phyloP scores from a whole-genome alignment of 2,797 vertebrate species.

The Heterohyrax brucei region DNA sequence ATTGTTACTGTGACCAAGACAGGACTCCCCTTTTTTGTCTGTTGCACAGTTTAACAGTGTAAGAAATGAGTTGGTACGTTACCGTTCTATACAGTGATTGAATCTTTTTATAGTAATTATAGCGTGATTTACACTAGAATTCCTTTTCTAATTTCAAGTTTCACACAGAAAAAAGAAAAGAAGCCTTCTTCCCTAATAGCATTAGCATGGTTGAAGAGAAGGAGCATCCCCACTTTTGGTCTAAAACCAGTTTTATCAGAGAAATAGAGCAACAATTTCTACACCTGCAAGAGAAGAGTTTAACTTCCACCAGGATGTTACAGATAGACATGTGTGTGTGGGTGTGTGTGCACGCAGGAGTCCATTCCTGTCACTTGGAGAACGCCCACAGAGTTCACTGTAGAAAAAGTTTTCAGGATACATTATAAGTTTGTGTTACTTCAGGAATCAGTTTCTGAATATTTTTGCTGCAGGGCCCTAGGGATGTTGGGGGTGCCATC shows the following conservation, averaged over 20 bases:
- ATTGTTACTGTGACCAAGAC: slow-evolving; percentile 87
- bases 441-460: slow-evolving; percentile 92
- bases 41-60: slow-evolving; percentile 99
- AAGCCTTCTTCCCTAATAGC: slow-evolving; percentile 94
- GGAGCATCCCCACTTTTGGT: slow-evolving; percentile 93
- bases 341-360: slow-evolving; percentile 92
- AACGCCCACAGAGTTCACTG: slow-evolving; percentile 96
- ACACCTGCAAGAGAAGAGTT: slow-evolving; percentile 95
- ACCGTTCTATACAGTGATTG: slow-evolving; percentile 99
- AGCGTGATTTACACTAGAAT: slow-evolving; percentile 99
- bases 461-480: slow-evolving; percentile 78
- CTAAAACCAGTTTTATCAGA: slow-evolving; percentile 95
- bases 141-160: slow-evolving; percentile 98
- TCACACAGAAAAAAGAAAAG: slow-evolving; percentile 94
- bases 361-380: slow-evolving; percentile 96
- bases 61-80: slow-evolving; percentile 97
- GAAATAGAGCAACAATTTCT: slow-evolving; percentile 96
- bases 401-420: slow-evolving; percentile 94
- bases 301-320: slow-evolving; percentile 92
- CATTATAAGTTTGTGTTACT: slow-evolving; percentile 93
- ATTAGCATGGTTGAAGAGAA: slow-evolving; percentile 95
- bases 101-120: slow-evolving; percentile 99
- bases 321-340: slow-evolving; percentile 89
- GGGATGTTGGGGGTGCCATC: too few species aligned
- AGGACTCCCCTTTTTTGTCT: slow-evolving; percentile 94